Evolutionary conservation across 2,888 invertebrate genomes (phyloP), one percentile per base, ranked within the genome.

Genomic region (Aleiodes testaceus): DNA sequence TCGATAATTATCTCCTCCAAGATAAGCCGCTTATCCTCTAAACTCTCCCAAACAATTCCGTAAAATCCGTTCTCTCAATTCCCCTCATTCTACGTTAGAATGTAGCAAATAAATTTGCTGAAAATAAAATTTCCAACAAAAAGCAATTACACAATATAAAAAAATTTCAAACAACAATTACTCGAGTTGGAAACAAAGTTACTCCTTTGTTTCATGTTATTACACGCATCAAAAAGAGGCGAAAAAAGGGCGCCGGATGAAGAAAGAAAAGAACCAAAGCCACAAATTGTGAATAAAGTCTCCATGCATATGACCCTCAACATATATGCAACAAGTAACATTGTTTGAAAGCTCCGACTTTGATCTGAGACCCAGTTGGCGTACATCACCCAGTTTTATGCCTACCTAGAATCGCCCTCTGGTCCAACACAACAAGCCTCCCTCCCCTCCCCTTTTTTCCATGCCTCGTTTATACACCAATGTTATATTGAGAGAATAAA

Each of bases 301-400:
- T 64, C 44, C 59, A 42, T 30, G 55, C 59, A 50, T 49, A 16
- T 18, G 18, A 16, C 50, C 50, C 16, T 11, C 65, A 42, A 49
- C 30, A 69, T 30, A 65, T 49, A 59, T 64, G 68, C 73, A 72
- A 70, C 78, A 81, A 67, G 81, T 83, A 85, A 86, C 85, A 86
- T 86, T 87, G 87, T 87, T 86, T 86, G 85, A 84, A 87, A 87
- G 84, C 80, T 80, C 81, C 82, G 81, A 84, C 86, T 86, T 86
- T 86, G 85, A 86, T 86, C 86, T 83, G 81, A 76, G 75, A 77
- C 79, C 80, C 79, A 78, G 75, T 81, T 82, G 83, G 81, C 80
- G 81, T 82, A 81, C 85, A 84, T 85, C 85, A 83, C 77, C 77
- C 76, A 75, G 79, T 82, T 86, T 85, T 84, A 85, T 82, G 82